Evolutionary conservation across 2,797 vertebrate species (phyloP).

Genomic region (Emys orbicularis): DNA sequence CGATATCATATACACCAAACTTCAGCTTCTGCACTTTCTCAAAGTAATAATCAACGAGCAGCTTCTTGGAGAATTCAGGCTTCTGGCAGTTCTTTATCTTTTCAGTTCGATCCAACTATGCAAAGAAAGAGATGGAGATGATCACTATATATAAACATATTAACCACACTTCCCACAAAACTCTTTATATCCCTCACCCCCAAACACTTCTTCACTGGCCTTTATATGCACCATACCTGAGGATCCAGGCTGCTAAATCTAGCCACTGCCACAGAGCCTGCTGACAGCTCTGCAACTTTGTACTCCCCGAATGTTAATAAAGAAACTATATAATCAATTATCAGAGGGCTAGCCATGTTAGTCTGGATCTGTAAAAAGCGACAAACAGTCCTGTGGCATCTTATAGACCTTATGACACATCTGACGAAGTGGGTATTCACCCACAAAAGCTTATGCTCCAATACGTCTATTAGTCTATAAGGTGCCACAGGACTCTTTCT

Average conservation of each 20-base stretch:
- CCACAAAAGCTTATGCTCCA: too few species aligned
- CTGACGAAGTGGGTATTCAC: too few species aligned
- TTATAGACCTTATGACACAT: too few species aligned
- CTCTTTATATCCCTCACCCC: not conserved
- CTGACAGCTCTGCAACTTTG: accelerated
- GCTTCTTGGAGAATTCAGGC: conserved; percentile 90
- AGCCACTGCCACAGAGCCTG: accelerated
- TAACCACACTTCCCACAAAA: accelerated
- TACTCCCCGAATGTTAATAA: accelerated
- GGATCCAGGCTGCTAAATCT: accelerated
- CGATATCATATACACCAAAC: conserved; percentile 91
- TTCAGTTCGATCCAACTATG: conserved; percentile 89
- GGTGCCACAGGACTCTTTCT: too few species aligned
- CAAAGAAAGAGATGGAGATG: not conserved
- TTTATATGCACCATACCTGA: not conserved
- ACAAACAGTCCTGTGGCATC: too few species aligned
- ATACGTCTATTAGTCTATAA: too few species aligned
- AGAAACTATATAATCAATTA: accelerated
- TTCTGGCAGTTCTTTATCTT: conserved; percentile 87
- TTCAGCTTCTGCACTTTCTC: conserved; percentile 93
- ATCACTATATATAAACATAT: accelerated
- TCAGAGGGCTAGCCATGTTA: too few species aligned
- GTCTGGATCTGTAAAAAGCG: too few species aligned
- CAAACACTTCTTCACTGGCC: accelerated
- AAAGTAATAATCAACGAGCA: conserved; percentile 91